Percentiles rank a stretch among this genome's conserved stretches.
Evolutionary conservation across 2,888 invertebrate genomes (phyloP).

Genomic region (Agrochola litura): DNA sequence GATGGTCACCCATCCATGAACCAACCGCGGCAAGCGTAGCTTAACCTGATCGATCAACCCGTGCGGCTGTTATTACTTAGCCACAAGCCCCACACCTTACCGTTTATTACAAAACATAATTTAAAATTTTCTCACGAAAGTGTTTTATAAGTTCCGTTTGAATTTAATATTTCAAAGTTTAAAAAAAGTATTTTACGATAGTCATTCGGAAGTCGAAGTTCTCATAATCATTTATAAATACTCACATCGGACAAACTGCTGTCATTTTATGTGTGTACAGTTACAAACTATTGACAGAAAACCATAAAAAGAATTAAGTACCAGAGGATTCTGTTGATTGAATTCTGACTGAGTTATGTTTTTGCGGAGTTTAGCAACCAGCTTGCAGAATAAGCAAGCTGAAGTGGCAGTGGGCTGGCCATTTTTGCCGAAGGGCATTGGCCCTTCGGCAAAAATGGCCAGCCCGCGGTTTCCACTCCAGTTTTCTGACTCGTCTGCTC

Average conservation of each 20-base stretch:
- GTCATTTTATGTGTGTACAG: slow-evolving; percentile 13
- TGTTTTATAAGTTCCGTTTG: background rate
- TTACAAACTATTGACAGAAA: slow-evolving; percentile 5
- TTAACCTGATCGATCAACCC: too few relatives aligned
- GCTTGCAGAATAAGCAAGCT: too few relatives aligned
- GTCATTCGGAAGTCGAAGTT: slow-evolving; percentile 11
- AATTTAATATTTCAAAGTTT: background rate
- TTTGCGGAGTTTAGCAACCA: background rate
- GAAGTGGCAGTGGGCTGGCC: too few relatives aligned
- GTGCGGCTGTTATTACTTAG: too few relatives aligned
- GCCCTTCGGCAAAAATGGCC: too few relatives aligned
- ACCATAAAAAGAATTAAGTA: background rate
- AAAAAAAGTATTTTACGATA: slow-evolving; percentile 14
- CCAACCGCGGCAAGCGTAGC: too few relatives aligned
- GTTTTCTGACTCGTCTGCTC: too few relatives aligned
- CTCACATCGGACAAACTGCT: background rate
- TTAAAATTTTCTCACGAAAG: background rate
- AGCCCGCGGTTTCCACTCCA: too few relatives aligned
- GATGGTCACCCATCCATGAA: too few relatives aligned
- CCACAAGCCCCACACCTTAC: too few relatives aligned
- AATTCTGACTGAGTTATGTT: background rate
- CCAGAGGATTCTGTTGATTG: slow-evolving; percentile 12
- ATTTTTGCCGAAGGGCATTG: too few relatives aligned
- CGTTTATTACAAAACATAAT: background rate
- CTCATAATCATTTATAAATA: slow-evolving; percentile 26